These are phyloP conservation scores for Cepphus grylle DNA, from an alignment of 2,113 vertebrate genomes.

Conservation along the genomic window DNA sequence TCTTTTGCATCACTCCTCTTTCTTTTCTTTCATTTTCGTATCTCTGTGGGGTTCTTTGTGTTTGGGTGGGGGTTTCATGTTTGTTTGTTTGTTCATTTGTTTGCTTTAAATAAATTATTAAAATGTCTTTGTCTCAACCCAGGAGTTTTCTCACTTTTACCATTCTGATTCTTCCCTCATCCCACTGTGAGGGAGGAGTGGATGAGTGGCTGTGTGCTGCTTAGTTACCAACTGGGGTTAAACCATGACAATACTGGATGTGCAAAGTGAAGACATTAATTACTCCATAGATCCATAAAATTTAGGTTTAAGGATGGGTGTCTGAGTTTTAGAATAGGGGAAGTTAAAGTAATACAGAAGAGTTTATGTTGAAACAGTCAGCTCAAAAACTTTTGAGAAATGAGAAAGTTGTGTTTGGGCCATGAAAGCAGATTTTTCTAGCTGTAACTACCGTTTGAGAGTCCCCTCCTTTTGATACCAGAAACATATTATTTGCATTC, in stretches of 20 bases:
- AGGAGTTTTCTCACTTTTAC: neutral
- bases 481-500: neutral
- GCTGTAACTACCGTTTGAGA: neutral
- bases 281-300: neutral
- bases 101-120: too few species aligned
- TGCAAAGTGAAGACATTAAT: neutral
- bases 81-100: too few species aligned
- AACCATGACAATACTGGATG: neutral
- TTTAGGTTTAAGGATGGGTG: neutral
- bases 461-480: neutral
- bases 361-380: neutral
- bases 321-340: neutral
- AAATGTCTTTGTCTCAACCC: neutral
- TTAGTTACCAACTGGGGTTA: neutral
- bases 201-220: neutral
- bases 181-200: accelerated
- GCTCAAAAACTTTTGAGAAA: neutral
- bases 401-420: neutral
- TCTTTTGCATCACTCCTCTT: neutral
- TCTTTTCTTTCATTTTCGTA: neutral
- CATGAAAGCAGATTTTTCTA: neutral
- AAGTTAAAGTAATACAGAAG: neutral
- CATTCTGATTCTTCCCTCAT: neutral
- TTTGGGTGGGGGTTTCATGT: neutral
- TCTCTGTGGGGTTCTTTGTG: neutral